Evolutionary conservation across 2,797 vertebrate genomes (phyloP).

Genomic region (Ceryle rudis): DNA sequence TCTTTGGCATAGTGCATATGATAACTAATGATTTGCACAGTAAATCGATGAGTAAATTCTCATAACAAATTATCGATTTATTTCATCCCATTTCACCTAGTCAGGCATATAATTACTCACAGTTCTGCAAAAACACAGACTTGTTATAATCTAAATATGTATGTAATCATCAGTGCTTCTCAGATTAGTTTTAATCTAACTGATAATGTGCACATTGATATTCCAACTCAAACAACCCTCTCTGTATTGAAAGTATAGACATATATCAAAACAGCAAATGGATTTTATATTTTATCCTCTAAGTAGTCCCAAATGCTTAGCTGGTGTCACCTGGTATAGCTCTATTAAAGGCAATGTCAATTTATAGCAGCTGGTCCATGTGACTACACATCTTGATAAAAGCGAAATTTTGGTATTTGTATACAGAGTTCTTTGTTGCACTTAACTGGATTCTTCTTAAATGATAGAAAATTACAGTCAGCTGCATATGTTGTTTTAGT

Average conservation of each 20-base stretch:
- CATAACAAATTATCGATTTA: conserved; percentile 54
- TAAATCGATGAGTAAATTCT: conserved; percentile 47
- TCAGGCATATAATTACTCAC: conserved; percentile 38
- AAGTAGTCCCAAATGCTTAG: conserved; percentile 31
- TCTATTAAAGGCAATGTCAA: conserved; percentile 30
- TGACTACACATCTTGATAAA: conserved; percentile 7
- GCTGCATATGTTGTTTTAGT: not conserved
- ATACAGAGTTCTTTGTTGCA: not conserved
- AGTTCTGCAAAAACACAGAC: conserved; percentile 22
- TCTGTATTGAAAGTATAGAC: not conserved
- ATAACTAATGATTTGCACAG: conserved; percentile 21
- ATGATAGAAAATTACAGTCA: conserved; percentile 16
- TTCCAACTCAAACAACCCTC: not conserved
- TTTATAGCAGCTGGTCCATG: conserved; percentile 20
- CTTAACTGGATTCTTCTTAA: conserved; percentile 13
- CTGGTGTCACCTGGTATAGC: not conserved
- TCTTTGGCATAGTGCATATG: not conserved
- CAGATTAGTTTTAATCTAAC: conserved; percentile 44
- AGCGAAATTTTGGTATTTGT: conserved; percentile 33
- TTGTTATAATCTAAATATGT: conserved; percentile 29
- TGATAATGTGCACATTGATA: conserved; percentile 40
- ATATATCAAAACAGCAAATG: not conserved
- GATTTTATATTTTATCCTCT: conserved; percentile 21
- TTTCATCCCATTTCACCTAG: conserved; percentile 36
- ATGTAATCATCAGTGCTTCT: conserved; percentile 16